Evolutionary conservation across 1,140 invertebrate species (phyloP).

Genomic region (Lucilia cuprina): DNA sequence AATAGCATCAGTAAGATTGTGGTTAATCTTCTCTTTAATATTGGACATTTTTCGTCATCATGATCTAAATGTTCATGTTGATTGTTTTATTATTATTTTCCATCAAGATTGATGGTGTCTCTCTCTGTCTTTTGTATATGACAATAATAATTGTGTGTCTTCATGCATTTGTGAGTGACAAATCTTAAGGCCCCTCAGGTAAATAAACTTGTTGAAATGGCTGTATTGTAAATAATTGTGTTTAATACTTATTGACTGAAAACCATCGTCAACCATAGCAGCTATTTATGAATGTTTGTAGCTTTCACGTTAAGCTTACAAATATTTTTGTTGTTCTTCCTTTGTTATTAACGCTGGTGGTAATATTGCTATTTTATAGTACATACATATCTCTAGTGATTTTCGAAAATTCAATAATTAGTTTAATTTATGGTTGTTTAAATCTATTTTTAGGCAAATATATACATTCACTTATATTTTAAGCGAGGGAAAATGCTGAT

Average conservation of each 20-base stretch:
- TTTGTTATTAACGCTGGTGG: neutral
- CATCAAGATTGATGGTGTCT: neutral
- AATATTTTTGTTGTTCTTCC: neutral
- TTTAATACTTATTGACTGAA: conserved; percentile 11
- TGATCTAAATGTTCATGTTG: neutral
- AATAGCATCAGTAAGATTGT: neutral
- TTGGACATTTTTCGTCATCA: neutral
- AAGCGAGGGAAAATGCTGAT: too few relatives aligned
- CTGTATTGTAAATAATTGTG: neutral
- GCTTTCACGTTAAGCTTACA: neutral
- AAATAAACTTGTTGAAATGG: neutral
- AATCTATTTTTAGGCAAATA: conserved; percentile 2
- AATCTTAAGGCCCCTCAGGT: neutral
- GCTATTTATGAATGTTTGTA: neutral
- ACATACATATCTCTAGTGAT: neutral
- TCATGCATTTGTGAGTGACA: neutral
- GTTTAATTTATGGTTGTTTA: conserved; percentile 12
- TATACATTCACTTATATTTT: neutral
- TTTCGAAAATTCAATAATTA: neutral
- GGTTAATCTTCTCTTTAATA: neutral
- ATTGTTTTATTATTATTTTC: too few relatives aligned
- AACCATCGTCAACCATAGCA: neutral
- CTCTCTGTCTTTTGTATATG: too few relatives aligned
- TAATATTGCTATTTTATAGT: neutral
- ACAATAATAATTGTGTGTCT: too few relatives aligned